Base-by-base conservation (phyloP, 2,888 invertebrate genomes). In the Reticulitermes lucifugus region DNA sequence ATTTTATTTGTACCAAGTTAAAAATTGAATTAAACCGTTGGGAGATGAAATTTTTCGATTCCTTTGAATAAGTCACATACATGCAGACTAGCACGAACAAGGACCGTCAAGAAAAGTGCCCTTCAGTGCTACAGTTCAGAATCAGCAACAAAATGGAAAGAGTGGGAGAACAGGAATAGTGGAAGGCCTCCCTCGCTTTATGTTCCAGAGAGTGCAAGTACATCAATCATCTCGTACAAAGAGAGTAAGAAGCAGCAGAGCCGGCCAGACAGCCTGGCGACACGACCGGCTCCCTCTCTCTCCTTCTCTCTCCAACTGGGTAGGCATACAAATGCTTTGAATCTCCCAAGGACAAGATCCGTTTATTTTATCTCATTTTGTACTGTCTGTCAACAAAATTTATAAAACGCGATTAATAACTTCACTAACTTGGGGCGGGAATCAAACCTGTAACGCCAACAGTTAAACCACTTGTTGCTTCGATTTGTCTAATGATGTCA, bases 201-300 rank as follows among this genome's bases (percentile, higher is more conserved):
- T 46, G 6, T 46, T 71, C n/a, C 71, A 71, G 73, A 73, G 73
- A 35, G 73, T 41, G 73, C 73, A 35, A 73, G 73, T 35, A 35
- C 41, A 73, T 73, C 73, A 73, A 73, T 73, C 73, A 73, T 73
- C 73, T 73, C 73, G 29, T 35, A 73, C 73, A 73, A 73, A 73
- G 73, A 73, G 41, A 41, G 29, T 14, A 65, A 65, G 73, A 29
- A 41, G 73, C 9, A 73, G 73, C 73, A 29, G 73, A 41, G 14
- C 73, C 35, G 60, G 25, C 59, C 80, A 80, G 80, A 80, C 80
- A 59, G 80, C 80, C 35, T 60, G 80, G 80, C 80, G 80, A 80
- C 80, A 41, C 43, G 51, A 18, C 51, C 43, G 10, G 1, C 14
- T 79, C 55, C 35, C 35, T 35, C 35, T 35, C 35, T 35, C 59